Conservation (phyloP, 2,888 invertebrate species). For the Dioctria rufipes region DNA sequence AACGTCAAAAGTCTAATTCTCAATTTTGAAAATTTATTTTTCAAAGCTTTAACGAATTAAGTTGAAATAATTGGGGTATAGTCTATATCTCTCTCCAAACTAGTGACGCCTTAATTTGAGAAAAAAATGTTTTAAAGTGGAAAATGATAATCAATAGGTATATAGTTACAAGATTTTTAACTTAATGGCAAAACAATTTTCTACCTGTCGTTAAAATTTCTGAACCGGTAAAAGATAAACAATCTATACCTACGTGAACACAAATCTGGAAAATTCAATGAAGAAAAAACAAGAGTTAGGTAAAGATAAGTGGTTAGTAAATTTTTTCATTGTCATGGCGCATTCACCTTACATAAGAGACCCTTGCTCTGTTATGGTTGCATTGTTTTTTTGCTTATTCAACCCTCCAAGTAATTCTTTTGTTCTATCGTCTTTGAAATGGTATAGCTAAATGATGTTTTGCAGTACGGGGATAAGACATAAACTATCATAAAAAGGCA, state of each 20-base stretch:
- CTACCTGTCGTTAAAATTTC: slow-evolving; percentile 31
- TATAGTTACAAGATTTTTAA: too few species aligned
- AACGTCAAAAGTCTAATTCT: too few species aligned
- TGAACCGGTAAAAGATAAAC: slow-evolving; percentile 9
- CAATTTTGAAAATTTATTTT: too few species aligned
- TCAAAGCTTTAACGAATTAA: too few species aligned
- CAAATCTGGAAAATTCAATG: slow-evolving; percentile 8
- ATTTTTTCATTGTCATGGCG: slow-evolving; percentile 41
- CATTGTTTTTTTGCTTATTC: slow-evolving; percentile 47
- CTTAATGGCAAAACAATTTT: slow-evolving; percentile 7
- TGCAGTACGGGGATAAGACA: slow-evolving; percentile 4
- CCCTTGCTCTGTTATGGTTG: background rate
- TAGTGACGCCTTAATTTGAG: too few species aligned
- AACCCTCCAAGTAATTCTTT: slow-evolving; percentile 40
- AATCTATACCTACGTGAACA: background rate
- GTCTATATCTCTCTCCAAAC: too few species aligned
- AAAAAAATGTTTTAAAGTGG: too few species aligned
- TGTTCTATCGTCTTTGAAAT: slow-evolving; percentile 18
- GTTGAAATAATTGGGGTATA: too few species aligned
- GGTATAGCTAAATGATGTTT: background rate
- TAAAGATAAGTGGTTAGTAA: slow-evolving; percentile 5
- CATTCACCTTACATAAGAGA: slow-evolving; percentile 39
- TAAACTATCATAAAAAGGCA: background rate
- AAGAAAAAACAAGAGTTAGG: background rate
- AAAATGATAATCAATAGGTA: too few species aligned